Base-by-base conservation (phyloP, 1,140 invertebrate genomes). In the Piezodorus guildinii region DNA sequence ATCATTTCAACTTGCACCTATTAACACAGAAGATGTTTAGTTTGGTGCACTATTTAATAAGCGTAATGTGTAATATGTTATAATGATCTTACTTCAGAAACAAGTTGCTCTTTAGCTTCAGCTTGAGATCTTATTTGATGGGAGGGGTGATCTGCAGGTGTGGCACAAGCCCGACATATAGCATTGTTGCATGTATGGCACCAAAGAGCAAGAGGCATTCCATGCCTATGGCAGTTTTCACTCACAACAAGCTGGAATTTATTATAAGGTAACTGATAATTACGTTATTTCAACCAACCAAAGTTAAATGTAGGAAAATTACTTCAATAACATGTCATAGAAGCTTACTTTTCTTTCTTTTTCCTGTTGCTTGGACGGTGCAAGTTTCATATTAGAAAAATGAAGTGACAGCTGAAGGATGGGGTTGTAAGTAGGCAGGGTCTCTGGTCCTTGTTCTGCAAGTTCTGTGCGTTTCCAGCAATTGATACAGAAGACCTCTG, bases 201-300 rank as follows among this genome's bases (percentile, higher is more conserved):
- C 85, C 85, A 88, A 17, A 85, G 74, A 30, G 83, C 80, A 64
- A 83, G 73, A 21, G 86, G 85, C 83, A 86, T 85, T 51, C 80
- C 83, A 72, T 87, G 86, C 59, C 81, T 81, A 70, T 82, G 80
- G 72, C 86, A 87, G 70, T 83, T 84, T 71, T 85, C 84, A 61
- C 67, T 66, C 60, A 60, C 60, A 43, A 44, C n/a, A 56, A 56
- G 15, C 52, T 56, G 52, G 15, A 56, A 56, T 56, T 56, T 25
- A 56, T 56, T 56, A 56, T 23, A 56, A 21, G 23, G 17, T 43
- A 43, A 65, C 66, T 67, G 59, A 54, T 66, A 65, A 56, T 9
- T 21, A 61, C 17, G 46, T 16, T 25, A 4, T 39, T 19, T 8
- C 15, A 62, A 62, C 34, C 34, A 10, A 39, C 34, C 34, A 39